phyloP scores from a whole-genome alignment of 2,113 vertebrate species.

The Muntiacus reevesi region DNA sequence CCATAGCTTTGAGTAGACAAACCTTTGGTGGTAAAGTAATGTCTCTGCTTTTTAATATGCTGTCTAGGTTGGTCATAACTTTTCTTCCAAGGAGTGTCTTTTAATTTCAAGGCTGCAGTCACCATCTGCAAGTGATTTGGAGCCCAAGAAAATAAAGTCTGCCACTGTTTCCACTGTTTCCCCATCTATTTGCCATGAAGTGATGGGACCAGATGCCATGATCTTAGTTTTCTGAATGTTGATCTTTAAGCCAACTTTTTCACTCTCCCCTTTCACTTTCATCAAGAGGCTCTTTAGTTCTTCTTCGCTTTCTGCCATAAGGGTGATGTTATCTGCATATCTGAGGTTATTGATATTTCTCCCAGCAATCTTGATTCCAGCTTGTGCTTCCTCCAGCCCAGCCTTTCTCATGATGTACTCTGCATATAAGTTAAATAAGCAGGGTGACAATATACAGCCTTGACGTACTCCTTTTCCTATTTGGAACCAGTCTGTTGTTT shows the following conservation, averaged over 20 bases:
- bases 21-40: not conserved
- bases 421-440: not conserved
- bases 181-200: not conserved
- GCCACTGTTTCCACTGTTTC: not conserved
- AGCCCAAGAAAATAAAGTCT: fast-evolving
- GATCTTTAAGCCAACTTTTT: not conserved
- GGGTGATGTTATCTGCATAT: not conserved
- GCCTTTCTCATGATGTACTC: not conserved
- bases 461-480: not conserved
- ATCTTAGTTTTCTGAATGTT: not conserved
- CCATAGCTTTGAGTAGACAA: not conserved
- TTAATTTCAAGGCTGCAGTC: not conserved
- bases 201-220: not conserved
- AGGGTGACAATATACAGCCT: not conserved
- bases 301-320: not conserved
- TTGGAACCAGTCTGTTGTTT: not conserved
- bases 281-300: not conserved
- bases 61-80: not conserved
- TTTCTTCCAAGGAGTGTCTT: not conserved
- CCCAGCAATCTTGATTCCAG: not conserved
- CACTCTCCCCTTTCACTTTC: not conserved
- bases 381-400: not conserved
- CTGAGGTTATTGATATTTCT: not conserved
- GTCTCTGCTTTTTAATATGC: not conserved
- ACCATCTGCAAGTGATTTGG: not conserved